phyloP scores from a whole-genome alignment of 2,888 invertebrate genomes.

The Amphipoea oculea region DNA sequence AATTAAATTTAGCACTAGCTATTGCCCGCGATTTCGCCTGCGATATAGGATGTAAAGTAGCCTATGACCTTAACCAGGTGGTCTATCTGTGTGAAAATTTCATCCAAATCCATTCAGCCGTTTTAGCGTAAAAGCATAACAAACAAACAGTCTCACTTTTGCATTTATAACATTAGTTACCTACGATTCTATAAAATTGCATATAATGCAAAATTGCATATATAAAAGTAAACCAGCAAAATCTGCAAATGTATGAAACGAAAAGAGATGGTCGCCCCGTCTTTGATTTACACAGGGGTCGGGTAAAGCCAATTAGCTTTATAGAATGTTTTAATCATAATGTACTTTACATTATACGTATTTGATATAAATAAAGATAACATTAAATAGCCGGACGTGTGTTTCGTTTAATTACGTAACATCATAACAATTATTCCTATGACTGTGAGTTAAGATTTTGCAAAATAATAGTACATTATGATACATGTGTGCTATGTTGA shows the following conservation, averaged over 20 bases:
- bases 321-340: slow-evolving; percentile 56
- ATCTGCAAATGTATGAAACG: slow-evolving; percentile 12
- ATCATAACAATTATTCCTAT: slow-evolving; percentile 13
- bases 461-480: too few relatives aligned
- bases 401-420: slow-evolving; percentile 48
- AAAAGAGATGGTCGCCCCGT: slow-evolving; percentile 9
- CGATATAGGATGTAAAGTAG: too few relatives aligned
- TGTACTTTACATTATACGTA: slow-evolving; percentile 39
- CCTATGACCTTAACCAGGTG: too few relatives aligned
- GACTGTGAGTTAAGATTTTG: slow-evolving; percentile 31
- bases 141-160: too few relatives aligned
- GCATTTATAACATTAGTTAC: too few relatives aligned
- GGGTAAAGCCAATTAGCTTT: slow-evolving; percentile 49
- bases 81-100: too few relatives aligned
- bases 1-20: background rate
- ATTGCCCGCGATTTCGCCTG: too few relatives aligned
- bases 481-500: too few relatives aligned
- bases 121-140: too few relatives aligned
- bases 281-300: slow-evolving; percentile 38
- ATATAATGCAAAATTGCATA: slow-evolving; percentile 14
- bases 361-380: slow-evolving; percentile 57
- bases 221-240: background rate
- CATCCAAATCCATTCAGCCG: too few relatives aligned
- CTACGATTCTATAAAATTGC: slow-evolving; percentile 4
- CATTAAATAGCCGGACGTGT: slow-evolving; percentile 51